Conservation (phyloP, 2,113 vertebrate genomes). For the Oenanthe oenanthe region DNA sequence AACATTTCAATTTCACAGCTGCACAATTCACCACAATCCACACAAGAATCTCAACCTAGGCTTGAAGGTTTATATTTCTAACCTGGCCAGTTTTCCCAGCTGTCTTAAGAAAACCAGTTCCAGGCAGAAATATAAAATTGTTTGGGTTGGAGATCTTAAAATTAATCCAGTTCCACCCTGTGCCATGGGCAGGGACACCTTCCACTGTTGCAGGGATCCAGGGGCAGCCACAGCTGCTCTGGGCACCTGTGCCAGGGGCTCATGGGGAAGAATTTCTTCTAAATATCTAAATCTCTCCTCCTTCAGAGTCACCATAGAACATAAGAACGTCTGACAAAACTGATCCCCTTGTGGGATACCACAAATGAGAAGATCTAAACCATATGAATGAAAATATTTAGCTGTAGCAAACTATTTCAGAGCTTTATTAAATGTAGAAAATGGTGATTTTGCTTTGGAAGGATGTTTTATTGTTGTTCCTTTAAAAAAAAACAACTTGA, state of each 20-base stretch:
- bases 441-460: background rate
- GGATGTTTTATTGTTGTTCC: background rate
- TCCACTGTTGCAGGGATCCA: background rate
- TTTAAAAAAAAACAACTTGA: background rate
- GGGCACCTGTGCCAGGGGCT: background rate
- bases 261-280: background rate
- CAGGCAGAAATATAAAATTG: background rate
- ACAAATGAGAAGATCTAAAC: background rate
- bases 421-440: background rate
- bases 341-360: background rate
- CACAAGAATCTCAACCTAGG: background rate
- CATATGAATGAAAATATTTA: fast-evolving
- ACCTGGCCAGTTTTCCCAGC: background rate
- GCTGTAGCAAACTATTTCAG: background rate
- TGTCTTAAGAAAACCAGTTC: background rate
- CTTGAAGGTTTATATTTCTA: background rate
- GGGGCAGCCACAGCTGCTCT: background rate
- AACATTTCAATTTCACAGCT: background rate
- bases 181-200: background rate
- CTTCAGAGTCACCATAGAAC: fast-evolving
- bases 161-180: fast-evolving
- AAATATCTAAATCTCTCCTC: background rate
- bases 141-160: background rate
- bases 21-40: background rate
- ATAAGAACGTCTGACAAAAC: background rate